These are phyloP conservation scores for Sarcophaga carnaria DNA, from an alignment of 2,888 invertebrate genomes.

Conservation along the genomic window DNA sequence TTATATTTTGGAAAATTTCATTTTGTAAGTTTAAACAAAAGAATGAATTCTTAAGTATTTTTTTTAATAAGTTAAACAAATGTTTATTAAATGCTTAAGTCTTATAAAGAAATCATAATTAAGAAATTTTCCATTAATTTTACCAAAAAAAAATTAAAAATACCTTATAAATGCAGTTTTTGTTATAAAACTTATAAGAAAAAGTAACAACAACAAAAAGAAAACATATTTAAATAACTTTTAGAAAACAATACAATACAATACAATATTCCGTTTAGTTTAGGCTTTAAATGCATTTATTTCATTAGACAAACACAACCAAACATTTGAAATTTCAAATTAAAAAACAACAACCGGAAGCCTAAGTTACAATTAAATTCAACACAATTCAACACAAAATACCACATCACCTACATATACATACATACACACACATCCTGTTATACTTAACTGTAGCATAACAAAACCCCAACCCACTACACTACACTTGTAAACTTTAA, in stretches of 20 bases:
- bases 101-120: background rate
- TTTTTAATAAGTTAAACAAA: too few relatives aligned
- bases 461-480: too few relatives aligned
- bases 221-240: background rate
- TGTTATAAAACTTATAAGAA: background rate
- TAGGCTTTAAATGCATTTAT: slow-evolving; percentile 4
- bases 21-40: background rate
- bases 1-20: background rate
- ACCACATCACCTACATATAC: background rate
- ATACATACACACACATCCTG: background rate
- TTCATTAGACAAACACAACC: slow-evolving; percentile 19
- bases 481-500: too few relatives aligned
- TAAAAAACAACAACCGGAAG: background rate
- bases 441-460: too few relatives aligned
- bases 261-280: background rate
- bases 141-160: background rate
- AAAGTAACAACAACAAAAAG: background rate
- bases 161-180: background rate
- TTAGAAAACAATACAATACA: background rate
- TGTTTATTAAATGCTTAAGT: too few relatives aligned
- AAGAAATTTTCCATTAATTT: background rate
- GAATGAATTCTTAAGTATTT: background rate
- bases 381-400: background rate
- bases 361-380: too few relatives aligned
- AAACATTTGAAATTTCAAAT: slow-evolving; percentile 6